These are phyloP conservation scores for Anguilla megastoma DNA, from an alignment of 2,797 vertebrate genomes.

Conservation along the genomic window DNA sequence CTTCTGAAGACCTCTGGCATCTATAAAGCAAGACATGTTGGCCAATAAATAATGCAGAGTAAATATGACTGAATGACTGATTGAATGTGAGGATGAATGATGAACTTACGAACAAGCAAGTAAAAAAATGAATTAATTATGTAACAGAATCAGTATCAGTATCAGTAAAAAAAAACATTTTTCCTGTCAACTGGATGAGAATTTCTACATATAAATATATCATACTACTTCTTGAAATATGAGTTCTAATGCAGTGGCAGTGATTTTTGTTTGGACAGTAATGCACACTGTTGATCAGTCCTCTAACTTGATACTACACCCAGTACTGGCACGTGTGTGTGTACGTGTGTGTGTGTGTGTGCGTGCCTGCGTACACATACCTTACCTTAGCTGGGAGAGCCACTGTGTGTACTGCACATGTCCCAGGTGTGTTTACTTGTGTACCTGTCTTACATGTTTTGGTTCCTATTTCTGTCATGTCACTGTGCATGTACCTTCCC, in stretches of 20 bases:
- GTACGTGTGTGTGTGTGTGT: not conserved
- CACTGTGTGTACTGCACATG: too few relatives aligned
- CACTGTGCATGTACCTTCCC: constrained; percentile 30
- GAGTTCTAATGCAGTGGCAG: not conserved
- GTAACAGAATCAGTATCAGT: not conserved
- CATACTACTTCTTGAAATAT: not conserved
- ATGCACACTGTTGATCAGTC: not conserved
- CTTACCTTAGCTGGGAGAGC: not conserved
- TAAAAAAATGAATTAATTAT: not conserved
- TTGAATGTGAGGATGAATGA: not conserved
- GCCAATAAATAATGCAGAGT: not conserved
- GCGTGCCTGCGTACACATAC: not conserved
- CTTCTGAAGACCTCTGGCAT: not conserved
- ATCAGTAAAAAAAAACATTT: not conserved
- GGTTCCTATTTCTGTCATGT: not conserved
- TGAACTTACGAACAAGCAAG: not conserved
- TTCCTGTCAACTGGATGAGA: not conserved
- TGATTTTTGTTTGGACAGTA: not conserved
- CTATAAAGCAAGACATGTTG: not conserved
- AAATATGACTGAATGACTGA: not conserved
- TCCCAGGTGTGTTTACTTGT: not conserved
- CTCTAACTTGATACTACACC: not conserved
- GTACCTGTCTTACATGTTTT: not conserved
- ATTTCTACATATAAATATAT: not conserved
- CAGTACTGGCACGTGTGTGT: not conserved